Percentiles rank a stretch among this genome's conserved stretches.
Conservation (phyloP, 35 echinoderm and acorn worm genomes). For the Apostichopus parvimensis region DNA sequence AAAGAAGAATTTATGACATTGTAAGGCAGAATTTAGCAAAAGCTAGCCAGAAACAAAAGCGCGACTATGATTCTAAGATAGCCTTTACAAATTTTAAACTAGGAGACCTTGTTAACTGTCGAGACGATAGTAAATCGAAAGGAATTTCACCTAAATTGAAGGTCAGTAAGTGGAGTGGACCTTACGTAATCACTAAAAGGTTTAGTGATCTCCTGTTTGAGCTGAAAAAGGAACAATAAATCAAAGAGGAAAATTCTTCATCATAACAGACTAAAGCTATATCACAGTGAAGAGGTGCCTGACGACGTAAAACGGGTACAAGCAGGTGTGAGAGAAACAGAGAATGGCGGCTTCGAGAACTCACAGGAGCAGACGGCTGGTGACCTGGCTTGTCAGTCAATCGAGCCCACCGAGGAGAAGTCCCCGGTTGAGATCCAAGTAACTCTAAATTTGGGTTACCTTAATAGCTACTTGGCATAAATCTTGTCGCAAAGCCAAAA, state of each 20-base stretch:
- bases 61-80: neutral
- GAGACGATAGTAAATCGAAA: neutral
- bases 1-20: neutral
- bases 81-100: neutral
- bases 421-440: neutral
- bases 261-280: constrained; percentile 7
- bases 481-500: too few relatives aligned
- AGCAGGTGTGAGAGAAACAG: neutral
- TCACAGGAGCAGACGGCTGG: neutral
- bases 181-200: neutral
- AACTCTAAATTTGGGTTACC: too few relatives aligned
- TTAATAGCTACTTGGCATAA: too few relatives aligned
- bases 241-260: neutral
- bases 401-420: neutral
- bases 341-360: neutral
- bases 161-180: neutral
- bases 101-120: neutral
- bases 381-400: neutral
- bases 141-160: neutral
- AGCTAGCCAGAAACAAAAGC: neutral
- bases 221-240: neutral
- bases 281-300: neutral
- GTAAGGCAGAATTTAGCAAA: neutral
- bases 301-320: neutral
- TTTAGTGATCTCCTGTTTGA: neutral